Percentiles rank a stretch among this genome's conserved stretches.
Evolutionary conservation across 2,888 invertebrate genomes (phyloP).

Genomic region (Apoda limacodes): DNA sequence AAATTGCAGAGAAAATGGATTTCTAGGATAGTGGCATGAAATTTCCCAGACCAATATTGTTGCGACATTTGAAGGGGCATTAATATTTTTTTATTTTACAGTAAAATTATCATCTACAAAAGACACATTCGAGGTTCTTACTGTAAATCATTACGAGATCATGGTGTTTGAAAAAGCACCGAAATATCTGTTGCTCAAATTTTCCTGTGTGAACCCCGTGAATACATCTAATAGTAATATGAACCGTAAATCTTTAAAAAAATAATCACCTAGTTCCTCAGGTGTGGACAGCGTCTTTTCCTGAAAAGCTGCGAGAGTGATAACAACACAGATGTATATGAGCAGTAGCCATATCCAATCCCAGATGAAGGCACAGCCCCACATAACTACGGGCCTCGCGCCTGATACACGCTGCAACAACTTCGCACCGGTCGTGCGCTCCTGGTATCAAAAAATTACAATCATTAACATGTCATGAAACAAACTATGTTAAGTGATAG

Average conservation of each 20-base stretch:
- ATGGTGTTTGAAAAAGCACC: background rate
- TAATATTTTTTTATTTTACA: too few relatives aligned
- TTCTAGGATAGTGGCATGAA: too few relatives aligned
- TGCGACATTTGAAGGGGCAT: too few relatives aligned
- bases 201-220: background rate
- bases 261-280: conserved; percentile 59
- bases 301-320: conserved; percentile 75
- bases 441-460: too few relatives aligned
- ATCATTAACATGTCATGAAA: too few relatives aligned
- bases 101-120: too few relatives aligned
- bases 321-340: conserved; percentile 67
- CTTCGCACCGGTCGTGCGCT: conserved; percentile 76
- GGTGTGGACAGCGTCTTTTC: conserved; percentile 71
- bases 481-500: too few relatives aligned
- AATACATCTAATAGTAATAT: background rate
- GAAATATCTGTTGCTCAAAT: background rate
- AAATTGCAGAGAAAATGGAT: too few relatives aligned
- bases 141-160: conserved; percentile 6
- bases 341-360: conserved; percentile 75
- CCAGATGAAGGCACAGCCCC: conserved; percentile 77
- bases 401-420: conserved; percentile 81
- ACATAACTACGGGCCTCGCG: conserved; percentile 74
- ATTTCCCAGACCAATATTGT: too few relatives aligned
- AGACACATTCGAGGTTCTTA: too few relatives aligned
- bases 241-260: too few relatives aligned